A percentile compares a stretch with the other conserved stretches of the same genome.
These are phyloP conservation scores for Ophraella communa DNA, from an alignment of 2,888 invertebrate genomes.

Conservation along the genomic window DNA sequence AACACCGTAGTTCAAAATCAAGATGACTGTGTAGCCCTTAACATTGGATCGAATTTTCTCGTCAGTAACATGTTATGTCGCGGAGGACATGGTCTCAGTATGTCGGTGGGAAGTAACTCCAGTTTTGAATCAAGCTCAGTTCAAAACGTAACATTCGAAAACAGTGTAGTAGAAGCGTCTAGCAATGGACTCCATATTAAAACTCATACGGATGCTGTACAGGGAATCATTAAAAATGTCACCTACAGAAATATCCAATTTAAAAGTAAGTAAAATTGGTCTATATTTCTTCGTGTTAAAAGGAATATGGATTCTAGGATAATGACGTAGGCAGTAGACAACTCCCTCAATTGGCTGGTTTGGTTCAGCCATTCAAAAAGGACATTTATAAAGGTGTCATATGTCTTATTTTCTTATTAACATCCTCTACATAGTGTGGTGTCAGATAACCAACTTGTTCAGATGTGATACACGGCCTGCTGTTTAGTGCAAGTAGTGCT, in stretches of 20 bases:
- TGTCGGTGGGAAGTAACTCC: conserved; percentile 10
- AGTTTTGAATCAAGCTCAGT: conserved; percentile 5
- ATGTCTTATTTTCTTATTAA: too few species aligned
- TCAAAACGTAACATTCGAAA: conserved; percentile 16
- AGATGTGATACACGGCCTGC: too few species aligned
- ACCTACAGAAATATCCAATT: conserved; percentile 28
- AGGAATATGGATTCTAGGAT: too few species aligned
- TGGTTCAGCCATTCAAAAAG: too few species aligned
- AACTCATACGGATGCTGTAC: conserved; percentile 24
- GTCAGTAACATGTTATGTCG: conserved; percentile 27
- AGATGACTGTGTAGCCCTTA: conserved; percentile 18
- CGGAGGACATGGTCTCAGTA: conserved; percentile 32
- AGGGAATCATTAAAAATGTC: conserved; percentile 25
- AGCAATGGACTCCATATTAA: conserved; percentile 33
- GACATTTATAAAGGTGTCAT: too few species aligned
- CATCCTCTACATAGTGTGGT: too few species aligned
- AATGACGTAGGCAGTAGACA: too few species aligned
- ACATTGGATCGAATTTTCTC: conserved; percentile 14
- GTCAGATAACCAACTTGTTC: too few species aligned
- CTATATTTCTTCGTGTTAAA: too few species aligned
- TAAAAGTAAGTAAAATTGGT: conserved; percentile 27
- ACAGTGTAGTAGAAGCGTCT: conserved; percentile 20
- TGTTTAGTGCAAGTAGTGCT: too few species aligned
- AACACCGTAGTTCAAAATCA: conserved; percentile 12
- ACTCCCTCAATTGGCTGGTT: too few species aligned